Base-by-base conservation (phyloP, 2,888 invertebrate species). In the Falcaria lacertinaria region DNA sequence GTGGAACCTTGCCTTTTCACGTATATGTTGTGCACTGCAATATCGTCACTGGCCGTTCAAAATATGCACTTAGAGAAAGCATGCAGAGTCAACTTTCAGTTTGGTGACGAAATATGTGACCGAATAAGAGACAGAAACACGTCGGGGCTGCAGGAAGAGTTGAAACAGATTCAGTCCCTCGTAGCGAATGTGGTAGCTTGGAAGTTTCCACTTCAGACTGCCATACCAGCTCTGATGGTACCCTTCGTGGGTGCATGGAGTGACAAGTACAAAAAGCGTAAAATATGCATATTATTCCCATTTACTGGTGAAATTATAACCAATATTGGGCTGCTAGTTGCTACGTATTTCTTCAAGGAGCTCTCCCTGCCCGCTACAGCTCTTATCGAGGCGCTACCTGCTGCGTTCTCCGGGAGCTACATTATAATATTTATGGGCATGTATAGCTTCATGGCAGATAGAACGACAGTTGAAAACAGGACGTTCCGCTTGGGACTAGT, bases 1-100 rank as follows among this genome's bases (percentile, higher is more conserved):
- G 93, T 94, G 1, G 93, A 94, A 58, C 93, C 93, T 7, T 91
- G 93, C 57, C 69, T 93, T 50, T 91, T 92, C 49, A 83, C 90
- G 50, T 93, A 92, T 66, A 91, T 93, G 66, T 79, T 93, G 69
- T 93, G 93, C 47, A 91, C 91, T 36, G 90, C 92, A 1, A 69
- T 92, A 16, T 94, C 95, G 0, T 92, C 93, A 33, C 68, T 92
- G 17, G 90, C 91, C 0, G 83, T 92, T 7, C 82, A 85, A 50
- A 90, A 90, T 48, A 84, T 92, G 77, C 91, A 91, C 58, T 82
- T 91, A 54, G 91, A 92, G 64, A 92, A 92, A 60, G 85, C 91
- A 2, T 91, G 91, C 64, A 78, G 90, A 54, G 90, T 91, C 0
- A 91, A 91, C 55, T 82, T 85, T 38, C 65, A 80, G 33, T 90